A percentile compares a stretch with the other conserved stretches of the same genome.
phyloP scores from a whole-genome alignment of 2,113 vertebrate species.

The Mola mola region DNA sequence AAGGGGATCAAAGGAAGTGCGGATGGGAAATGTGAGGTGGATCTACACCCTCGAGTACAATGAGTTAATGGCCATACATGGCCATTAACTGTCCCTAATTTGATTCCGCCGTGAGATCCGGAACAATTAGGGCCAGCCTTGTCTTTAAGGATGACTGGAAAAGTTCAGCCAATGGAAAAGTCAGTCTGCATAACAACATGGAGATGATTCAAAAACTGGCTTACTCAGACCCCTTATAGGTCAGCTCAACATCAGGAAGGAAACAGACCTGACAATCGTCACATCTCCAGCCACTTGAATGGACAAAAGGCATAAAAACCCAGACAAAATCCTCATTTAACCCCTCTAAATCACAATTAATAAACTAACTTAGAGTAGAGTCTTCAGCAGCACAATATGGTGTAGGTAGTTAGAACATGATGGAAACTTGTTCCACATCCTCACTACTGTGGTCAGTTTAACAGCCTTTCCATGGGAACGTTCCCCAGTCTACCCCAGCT shows the following conservation, averaged over 20 bases:
- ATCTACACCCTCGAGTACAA: conserved; percentile 60
- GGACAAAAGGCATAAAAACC: conserved; percentile 2
- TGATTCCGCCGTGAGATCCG: conserved; percentile 62
- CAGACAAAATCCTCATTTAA: conserved; percentile 3
- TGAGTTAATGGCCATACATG: conserved; percentile 60
- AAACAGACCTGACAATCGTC: conserved; percentile 23
- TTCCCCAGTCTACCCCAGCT: conserved; percentile 55
- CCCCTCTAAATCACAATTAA: conserved; percentile 11
- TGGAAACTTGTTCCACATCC: conserved; percentile 78
- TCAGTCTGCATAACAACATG: conserved; percentile 73
- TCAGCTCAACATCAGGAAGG: conserved; percentile 29
- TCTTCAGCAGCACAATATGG: conserved; percentile 33
- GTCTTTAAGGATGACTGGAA: conserved; percentile 63
- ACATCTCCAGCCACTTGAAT: conserved; percentile 33
- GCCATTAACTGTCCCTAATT: conserved; percentile 69
- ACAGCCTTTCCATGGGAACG: conserved; percentile 78
- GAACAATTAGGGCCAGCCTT: conserved; percentile 70
- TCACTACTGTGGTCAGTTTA: conserved; percentile 63
- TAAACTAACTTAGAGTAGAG: conserved; percentile 6
- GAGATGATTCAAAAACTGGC: conserved; percentile 62
- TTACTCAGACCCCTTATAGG: conserved; percentile 28
- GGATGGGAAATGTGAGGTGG: conserved; percentile 64
- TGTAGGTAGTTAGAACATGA: conserved; percentile 53
- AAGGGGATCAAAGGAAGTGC: conserved; percentile 55
- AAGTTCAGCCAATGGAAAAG: conserved; percentile 70